A percentile compares a stretch with the other conserved stretches of the same genome.
phyloP scores from a whole-genome alignment of 2,113 vertebrate species.

The Corythoichthys intestinalis region DNA sequence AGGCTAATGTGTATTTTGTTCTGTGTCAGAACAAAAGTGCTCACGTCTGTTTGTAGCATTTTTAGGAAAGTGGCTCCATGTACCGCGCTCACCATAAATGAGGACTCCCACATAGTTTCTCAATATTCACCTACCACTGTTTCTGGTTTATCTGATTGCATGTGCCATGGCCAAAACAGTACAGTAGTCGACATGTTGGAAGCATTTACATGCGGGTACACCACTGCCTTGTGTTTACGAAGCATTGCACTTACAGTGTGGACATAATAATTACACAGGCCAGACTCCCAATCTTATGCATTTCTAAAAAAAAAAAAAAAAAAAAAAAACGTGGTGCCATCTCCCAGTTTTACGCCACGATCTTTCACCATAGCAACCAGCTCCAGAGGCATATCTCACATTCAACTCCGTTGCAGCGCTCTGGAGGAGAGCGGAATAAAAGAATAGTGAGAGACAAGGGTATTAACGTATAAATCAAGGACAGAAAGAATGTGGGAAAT shows the following conservation, averaged over 20 bases:
- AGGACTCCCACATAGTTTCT: background rate
- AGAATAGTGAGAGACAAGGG: conserved; percentile 13
- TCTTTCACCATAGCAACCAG: conserved; percentile 58
- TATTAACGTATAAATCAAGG: conserved; percentile 9
- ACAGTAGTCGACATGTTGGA: no score
- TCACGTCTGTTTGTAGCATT: background rate
- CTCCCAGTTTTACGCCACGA: conserved; percentile 26
- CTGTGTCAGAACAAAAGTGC: background rate
- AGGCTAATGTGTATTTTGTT: no score
- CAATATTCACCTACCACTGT: no score
- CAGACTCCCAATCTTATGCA: conserved; percentile 5
- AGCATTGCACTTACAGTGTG: background rate
- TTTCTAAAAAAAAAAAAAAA: conserved; percentile 5
- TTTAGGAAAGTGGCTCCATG: background rate
- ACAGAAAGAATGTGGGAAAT: conserved; percentile 3
- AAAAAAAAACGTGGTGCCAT: conserved; percentile 19
- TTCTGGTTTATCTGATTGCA: background rate
- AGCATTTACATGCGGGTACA: background rate
- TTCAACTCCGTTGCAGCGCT: conserved; percentile 14
- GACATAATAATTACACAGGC: conserved; percentile 18
- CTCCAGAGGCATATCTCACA: conserved; percentile 40
- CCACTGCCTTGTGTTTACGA: background rate
- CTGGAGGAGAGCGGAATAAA: conserved; percentile 24
- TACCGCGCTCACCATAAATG: background rate
- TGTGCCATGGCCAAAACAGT: no score